Percentiles rank a stretch among this genome's conserved stretches.
These are phyloP conservation scores for Tetraneura akinire DNA, from an alignment of 1,140 invertebrate species.

Conservation along the genomic window DNA sequence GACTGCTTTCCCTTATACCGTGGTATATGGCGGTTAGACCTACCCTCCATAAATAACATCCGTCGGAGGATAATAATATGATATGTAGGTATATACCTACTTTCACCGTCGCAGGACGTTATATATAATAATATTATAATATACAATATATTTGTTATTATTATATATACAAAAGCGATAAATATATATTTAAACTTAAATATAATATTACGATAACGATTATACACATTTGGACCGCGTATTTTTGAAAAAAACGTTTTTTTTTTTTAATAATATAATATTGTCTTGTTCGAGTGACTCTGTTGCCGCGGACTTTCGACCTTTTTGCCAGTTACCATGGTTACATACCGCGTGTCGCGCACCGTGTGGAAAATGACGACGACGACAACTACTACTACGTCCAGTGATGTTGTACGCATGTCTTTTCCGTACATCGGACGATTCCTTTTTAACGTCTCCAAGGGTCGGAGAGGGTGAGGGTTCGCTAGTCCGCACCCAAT, in stretches of 20 bases:
- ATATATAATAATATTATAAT: background rate
- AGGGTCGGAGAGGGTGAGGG: background rate
- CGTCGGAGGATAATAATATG: too few species aligned
- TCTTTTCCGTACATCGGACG: background rate
- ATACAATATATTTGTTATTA: conserved; percentile 42
- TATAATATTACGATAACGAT: too few species aligned
- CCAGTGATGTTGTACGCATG: conserved; percentile 33
- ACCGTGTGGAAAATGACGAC: conserved; percentile 37
- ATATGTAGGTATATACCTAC: too few species aligned
- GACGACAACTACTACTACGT: conserved; percentile 20
- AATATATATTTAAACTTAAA: too few species aligned
- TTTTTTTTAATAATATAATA: too few species aligned
- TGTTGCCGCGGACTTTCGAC: conserved; percentile 46
- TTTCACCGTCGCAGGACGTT: background rate
- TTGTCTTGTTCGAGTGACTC: conserved; percentile 41
- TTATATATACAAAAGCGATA: too few species aligned
- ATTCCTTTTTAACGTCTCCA: background rate
- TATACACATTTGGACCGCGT: too few species aligned
- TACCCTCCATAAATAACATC: too few species aligned
- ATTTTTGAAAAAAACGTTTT: too few species aligned
- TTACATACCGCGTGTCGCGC: conserved; percentile 21
- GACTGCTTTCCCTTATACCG: background rate
- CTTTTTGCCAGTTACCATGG: conserved; percentile 37
- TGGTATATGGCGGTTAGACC: too few species aligned
- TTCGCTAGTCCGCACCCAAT: background rate